Base-by-base conservation (phyloP, 92 coral and sea anemone species). In the Scolanthus callimorphus region DNA sequence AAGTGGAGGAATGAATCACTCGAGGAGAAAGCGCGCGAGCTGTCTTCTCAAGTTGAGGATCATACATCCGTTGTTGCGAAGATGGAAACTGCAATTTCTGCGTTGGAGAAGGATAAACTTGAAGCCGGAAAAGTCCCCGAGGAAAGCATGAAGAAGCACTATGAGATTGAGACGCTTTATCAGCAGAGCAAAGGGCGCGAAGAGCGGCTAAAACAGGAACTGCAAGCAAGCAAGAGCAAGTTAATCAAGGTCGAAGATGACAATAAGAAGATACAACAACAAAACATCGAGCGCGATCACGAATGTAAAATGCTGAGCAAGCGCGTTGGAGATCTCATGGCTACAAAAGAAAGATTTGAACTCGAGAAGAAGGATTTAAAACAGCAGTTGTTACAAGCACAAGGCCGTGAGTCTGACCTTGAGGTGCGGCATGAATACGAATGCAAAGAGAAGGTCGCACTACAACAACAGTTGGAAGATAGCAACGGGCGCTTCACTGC, bases 341-440 rank as follows among this genome's bases (percentile, higher is more conserved):
- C 71, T 13, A 69, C 73, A 20, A 83, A 74, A 29, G 95, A 84
- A 41, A 78, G 82, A 67, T 75, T 60, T 24, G 95, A 92, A 25
- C 69, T 73, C 23, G 97, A 92, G 57, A 83, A 82, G 64, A 89
- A 77, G 55, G 79, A 80, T 23, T 57, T 92, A 1, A 88, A 73
- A 66, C 84, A 92, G 25, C 89, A 74, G 17, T 70, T 88, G 37
- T 76, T 72, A 72, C 66, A 78, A 19, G 59, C 82, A 23, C 73
- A 52, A 39, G 86, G 76, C 29, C 88, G 81, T 59, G 77, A 81
- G 37, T 83, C 96, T n/a, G 96, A 88, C 31, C 79, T 92, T 21
- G 97, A 92, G 59, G 96, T 92, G 26, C 82, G 77, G 51, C 84
- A 70, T 66, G 97, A 92, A 59, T 84, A 88, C 43, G 97, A 92